phyloP scores from a whole-genome alignment of 2,113 vertebrate species.

The Tautogolabrus adspersus region DNA sequence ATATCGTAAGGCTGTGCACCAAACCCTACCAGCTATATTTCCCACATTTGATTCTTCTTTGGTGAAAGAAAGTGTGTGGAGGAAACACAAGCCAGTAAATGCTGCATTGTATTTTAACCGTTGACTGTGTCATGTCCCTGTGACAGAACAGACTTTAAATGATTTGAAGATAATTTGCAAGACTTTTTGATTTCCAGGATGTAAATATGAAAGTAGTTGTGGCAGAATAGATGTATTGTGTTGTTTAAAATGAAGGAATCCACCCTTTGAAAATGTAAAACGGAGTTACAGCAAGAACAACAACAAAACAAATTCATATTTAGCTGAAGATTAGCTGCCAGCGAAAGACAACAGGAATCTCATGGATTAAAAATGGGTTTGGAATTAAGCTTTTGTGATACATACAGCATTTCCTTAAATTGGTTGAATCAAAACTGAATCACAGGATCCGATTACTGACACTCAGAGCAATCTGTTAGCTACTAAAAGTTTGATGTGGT shows the following conservation, averaged over 20 bases:
- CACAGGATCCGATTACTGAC: background rate
- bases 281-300: background rate
- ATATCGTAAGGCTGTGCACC: background rate
- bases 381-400: slow-evolving; percentile 1
- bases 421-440: slow-evolving; percentile 5
- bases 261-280: background rate
- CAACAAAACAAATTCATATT: background rate
- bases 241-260: background rate
- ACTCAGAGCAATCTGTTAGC: background rate
- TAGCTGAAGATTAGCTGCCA: background rate
- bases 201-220: background rate
- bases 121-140: background rate
- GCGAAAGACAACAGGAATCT: background rate
- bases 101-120: background rate
- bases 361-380: slow-evolving; percentile 15
- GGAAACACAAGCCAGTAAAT: background rate
- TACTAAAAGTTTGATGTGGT: background rate
- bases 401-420: slow-evolving; percentile 1
- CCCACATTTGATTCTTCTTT: background rate
- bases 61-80: background rate
- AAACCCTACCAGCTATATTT: background rate
- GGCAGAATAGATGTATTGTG: background rate
- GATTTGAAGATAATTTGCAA: background rate
- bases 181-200: background rate
- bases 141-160: background rate